Base-by-base conservation (phyloP, 2,797 vertebrate species). In the Chaetodon trifasciatus region DNA sequence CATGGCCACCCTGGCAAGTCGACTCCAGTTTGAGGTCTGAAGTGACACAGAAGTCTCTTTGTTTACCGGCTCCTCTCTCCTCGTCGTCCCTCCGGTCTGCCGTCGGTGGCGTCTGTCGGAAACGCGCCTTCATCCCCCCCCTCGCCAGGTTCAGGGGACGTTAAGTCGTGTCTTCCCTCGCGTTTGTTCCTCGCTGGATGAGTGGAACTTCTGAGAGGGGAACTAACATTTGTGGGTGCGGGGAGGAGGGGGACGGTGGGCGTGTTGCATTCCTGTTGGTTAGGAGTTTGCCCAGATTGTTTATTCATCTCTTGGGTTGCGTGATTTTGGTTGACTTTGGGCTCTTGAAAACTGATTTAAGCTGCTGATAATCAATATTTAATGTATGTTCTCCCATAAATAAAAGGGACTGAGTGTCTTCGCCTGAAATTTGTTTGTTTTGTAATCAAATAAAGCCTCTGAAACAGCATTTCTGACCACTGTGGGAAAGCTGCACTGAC, bases 21-120 rank as follows among this genome's bases (percentile, higher is more conserved):
- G n/a, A 64, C 74, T 74, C 57, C 70, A 76, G 73, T 42, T 71
- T 52, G 70, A 77, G 91, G 85, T 84, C 69, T 68, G 49, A 85
- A 62, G 60, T 70, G 82, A 88, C 79, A 89, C 86, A 89, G 67
- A 81, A 79, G 71, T 49, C 55, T 77, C 86, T 88, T 86, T 91
- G 84, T 91, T 39, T 13, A 12, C 60, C 50, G 62, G 46, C 40
- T 81, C 39, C 6, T 76, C 73, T 77, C 46, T 61, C n/a, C 6
- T 24, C 24, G 37, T 63, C 44, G 37, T 74, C 46, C 46, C 53
- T 75, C 78, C 55, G 46, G 23, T 63, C 71, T 47, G 28, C 32
- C 53, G 16, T 69, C 15, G 8, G 44, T 70, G 69, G 68, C 39
- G 49, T 77, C 66, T 49, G 72, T 61, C 8, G 64, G 70, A 79